phyloP scores from a whole-genome alignment of 2,113 vertebrate genomes.

The Todiramphus chloris region DNA sequence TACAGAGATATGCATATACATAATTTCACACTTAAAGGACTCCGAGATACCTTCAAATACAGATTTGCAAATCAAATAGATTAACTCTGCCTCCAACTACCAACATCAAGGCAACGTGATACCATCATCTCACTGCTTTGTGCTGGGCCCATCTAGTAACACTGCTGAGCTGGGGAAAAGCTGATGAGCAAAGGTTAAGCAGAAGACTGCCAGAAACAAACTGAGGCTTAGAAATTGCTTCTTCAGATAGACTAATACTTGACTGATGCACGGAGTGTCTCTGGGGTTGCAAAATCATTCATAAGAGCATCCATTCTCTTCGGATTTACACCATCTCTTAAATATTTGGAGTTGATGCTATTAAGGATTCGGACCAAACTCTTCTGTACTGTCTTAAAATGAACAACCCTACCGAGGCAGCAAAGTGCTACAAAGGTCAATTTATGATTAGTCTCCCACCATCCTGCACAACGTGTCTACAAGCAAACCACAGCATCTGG shows the following conservation, averaged over 20 bases:
- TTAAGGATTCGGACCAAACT: not conserved
- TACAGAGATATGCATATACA: not conserved
- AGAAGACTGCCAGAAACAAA: constrained; percentile 16
- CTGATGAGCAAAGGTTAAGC: not conserved
- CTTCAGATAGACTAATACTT: not conserved
- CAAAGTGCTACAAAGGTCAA: constrained; percentile 56
- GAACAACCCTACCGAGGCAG: not conserved
- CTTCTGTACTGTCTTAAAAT: not conserved
- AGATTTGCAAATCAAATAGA: not conserved
- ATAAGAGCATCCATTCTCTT: not conserved
- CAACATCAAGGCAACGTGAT: not conserved
- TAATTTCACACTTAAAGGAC: not conserved
- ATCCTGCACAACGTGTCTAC: not conserved
- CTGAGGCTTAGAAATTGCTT: not conserved
- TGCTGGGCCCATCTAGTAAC: not conserved
- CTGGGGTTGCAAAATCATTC: not conserved
- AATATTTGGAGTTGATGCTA: not conserved
- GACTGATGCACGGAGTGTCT: not conserved
- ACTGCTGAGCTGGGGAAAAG: not conserved
- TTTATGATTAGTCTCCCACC: not conserved
- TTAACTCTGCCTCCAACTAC: not conserved
- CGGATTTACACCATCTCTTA: not conserved
- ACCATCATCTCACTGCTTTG: not conserved
- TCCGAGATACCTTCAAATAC: not conserved
- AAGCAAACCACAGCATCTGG: not conserved